Percentiles rank a stretch among this genome's conserved stretches.
These are phyloP conservation scores for Malacosoma neustria DNA, from an alignment of 2,888 invertebrate genomes.

Conservation along the genomic window DNA sequence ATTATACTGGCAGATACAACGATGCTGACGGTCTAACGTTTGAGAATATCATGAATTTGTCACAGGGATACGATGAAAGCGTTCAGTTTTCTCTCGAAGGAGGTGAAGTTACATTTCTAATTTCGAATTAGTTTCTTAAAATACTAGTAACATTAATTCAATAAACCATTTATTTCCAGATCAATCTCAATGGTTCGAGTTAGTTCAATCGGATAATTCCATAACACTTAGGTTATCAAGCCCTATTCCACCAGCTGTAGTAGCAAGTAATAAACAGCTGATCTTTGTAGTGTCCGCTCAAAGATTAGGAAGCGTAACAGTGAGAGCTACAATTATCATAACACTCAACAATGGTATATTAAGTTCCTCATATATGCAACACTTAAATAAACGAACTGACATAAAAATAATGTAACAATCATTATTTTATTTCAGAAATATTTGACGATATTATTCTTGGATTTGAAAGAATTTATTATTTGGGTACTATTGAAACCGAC, in stretches of 20 bases:
- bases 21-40: background rate
- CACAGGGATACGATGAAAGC: background rate
- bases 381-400: too few relatives aligned
- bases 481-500: slow-evolving; percentile 10
- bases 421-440: too few relatives aligned
- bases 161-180: too few relatives aligned
- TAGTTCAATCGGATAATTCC: slow-evolving; percentile 3
- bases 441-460: slow-evolving; percentile 8
- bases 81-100: slow-evolving; percentile 1
- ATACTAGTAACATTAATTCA: too few relatives aligned
- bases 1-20: background rate
- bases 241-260: slow-evolving; percentile 9
- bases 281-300: slow-evolving; percentile 9
- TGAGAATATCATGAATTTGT: background rate
- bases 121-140: background rate
- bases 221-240: slow-evolving; percentile 4
- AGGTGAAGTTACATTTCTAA: slow-evolving; percentile 2
- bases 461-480: slow-evolving; percentile 11
- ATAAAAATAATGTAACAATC: too few relatives aligned
- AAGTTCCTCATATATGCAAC: too few relatives aligned
- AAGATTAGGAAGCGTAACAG: slow-evolving; percentile 7
- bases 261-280: slow-evolving; percentile 7
- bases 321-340: slow-evolving; percentile 14
- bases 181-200: slow-evolving; percentile 5
- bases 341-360: slow-evolving; percentile 10